Base-by-base conservation (phyloP, 2,797 vertebrate species). In the Crypturellus tataupa region DNA sequence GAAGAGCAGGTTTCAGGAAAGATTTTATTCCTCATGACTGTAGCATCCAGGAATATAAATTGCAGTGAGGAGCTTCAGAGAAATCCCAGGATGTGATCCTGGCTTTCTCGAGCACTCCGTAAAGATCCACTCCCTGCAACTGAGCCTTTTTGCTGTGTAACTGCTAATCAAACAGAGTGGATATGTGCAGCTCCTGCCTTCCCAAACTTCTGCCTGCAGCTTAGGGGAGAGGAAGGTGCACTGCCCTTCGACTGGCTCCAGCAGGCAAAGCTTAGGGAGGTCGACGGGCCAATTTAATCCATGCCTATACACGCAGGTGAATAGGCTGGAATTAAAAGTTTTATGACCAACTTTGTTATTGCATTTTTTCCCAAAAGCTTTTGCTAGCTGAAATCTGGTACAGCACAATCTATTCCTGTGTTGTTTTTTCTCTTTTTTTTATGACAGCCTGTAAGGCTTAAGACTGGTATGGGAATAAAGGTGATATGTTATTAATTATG, bases 401-500 rank as follows among this genome's bases (percentile, higher is more conserved):
- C 81, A 69, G 81, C 39, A 90, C 37, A 94, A 75, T 83, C 84
- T 82, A 12, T 1, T 12, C 33, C 63, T 64, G 19, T 58, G 40
- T n/a, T 56, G 18, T 55, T 58, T 64, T 92, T 94, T 95, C 92
- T 62, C 65, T 27, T 53, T 58, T 92, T 93, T 62, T 69, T 65
- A 71, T 87, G 91, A 91, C 93, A 96, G 79, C 35, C 81, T 73
- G 77, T 85, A 93, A 87, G 19, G 81, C 25, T 2, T 90, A 85
- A 95, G 68, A 73, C 75, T 92, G 87, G 83, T 85, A 68, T 42
- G 83, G 87, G 92, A 95, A 94, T 94, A 95, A 83, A 93, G 81
- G 85, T 81, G 87, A 91, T 89, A 75, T 25, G 77, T 80, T 79
- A 95, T 93, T 95, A 94, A 97, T 96, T 95, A 95, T 96, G 86